Evolutionary conservation across 2,797 vertebrate genomes (phyloP).

Genomic region (Urosaurus nigricauda): DNA sequence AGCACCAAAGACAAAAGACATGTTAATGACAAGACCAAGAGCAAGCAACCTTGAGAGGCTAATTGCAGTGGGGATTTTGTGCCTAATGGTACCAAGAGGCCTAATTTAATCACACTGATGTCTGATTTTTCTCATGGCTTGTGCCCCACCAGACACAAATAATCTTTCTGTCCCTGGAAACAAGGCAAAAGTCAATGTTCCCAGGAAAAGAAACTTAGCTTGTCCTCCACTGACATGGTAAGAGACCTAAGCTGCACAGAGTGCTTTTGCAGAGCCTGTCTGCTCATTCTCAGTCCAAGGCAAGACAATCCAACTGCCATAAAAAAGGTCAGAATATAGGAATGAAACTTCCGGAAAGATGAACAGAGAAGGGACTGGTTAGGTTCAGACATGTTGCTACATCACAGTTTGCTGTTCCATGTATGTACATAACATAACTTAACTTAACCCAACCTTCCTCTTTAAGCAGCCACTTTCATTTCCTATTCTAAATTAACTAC

Average conservation of each 20-base stretch:
- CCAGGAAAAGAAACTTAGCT: not conserved
- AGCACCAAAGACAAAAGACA: slow-evolving; percentile 13
- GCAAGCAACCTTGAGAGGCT: slow-evolving; percentile 19
- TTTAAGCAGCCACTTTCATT: not conserved
- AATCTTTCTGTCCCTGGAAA: not conserved
- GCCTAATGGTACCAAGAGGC: not conserved
- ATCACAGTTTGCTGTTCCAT: not conserved
- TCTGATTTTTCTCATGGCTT: slow-evolving; percentile 2
- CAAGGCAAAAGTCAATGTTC: not conserved
- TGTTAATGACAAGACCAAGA: slow-evolving; percentile 31
- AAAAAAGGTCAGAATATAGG: not conserved
- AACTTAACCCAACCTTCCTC: not conserved
- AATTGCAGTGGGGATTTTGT: not conserved
- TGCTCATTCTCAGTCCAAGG: not conserved
- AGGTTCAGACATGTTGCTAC: not conserved
- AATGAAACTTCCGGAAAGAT: not conserved
- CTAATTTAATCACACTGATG: not conserved
- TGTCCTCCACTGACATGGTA: not conserved
- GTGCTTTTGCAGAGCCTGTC: not conserved
- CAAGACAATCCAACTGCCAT: not conserved
- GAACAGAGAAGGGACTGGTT: not conserved
- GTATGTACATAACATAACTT: not conserved
- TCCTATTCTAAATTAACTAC: not conserved
- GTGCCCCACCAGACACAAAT: not conserved
- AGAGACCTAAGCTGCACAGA: not conserved